phyloP scores from a whole-genome alignment of 2,797 vertebrate species.

The Sebastes minor region DNA sequence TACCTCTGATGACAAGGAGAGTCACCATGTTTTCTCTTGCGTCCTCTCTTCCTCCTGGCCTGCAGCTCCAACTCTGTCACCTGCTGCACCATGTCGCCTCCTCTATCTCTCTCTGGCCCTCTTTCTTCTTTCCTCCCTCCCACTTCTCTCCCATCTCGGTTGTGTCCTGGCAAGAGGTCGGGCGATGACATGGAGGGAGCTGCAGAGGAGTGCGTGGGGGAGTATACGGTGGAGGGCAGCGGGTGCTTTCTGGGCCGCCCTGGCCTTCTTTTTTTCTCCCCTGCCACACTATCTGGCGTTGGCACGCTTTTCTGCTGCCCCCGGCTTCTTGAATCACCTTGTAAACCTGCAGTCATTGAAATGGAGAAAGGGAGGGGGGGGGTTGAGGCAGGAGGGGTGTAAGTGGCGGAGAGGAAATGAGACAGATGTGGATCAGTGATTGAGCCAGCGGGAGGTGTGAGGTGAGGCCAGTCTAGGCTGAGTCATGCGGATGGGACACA shows the following conservation, averaged over 20 bases:
- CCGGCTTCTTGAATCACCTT: constrained; percentile 74
- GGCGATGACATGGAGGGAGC: constrained; percentile 45
- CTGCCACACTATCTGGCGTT: constrained; percentile 81
- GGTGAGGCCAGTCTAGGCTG: constrained; percentile 74
- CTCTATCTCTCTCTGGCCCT: constrained; percentile 46
- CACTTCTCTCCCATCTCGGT: constrained; percentile 55
- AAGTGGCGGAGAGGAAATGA: constrained; percentile 69
- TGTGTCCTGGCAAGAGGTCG: constrained; percentile 51
- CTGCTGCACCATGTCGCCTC: constrained; percentile 70
- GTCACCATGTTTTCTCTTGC: constrained; percentile 84
- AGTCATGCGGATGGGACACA: constrained; percentile 74
- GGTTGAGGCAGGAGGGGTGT: constrained; percentile 22
- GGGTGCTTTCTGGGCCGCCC: constrained; percentile 91
- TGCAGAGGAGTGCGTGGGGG: constrained; percentile 68
- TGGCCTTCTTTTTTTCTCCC: constrained; percentile 90
- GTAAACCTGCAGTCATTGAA: constrained; percentile 68
- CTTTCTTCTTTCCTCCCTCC: constrained; percentile 54
- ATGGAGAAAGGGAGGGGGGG: constrained; percentile 33
- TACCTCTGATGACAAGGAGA: constrained; percentile 77
- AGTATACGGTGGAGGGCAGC: constrained; percentile 68
- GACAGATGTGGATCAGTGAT: constrained; percentile 79
- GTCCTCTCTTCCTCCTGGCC: constrained; percentile 85
- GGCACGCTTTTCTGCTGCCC: constrained; percentile 73
- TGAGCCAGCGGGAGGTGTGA: constrained; percentile 75
- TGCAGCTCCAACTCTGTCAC: constrained; percentile 88